Evolutionary conservation across 2,113 vertebrate genomes (phyloP), one percentile per base, ranked within the genome.

Genomic region (Jacana jacana): DNA sequence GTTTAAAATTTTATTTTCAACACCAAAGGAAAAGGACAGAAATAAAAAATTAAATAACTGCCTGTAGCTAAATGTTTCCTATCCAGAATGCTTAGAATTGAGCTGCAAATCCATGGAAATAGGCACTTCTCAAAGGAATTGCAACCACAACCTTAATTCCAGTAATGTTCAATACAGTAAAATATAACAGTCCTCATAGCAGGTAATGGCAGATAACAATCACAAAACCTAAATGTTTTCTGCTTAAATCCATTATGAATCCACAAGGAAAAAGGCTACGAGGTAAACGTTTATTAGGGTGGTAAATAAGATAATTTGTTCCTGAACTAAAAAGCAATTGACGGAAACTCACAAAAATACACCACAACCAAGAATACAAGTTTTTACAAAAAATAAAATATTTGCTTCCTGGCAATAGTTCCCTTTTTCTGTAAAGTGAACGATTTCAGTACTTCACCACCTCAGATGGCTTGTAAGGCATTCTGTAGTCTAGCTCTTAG

Each of bases 1-100:
- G 31, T 63, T 88, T 75, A 86, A 71, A 86, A 48, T 46, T 88
- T 81, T 81, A 87, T 81, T 86, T 94, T 85, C 16, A 3, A 81
- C 61, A 89, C 44, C 83, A 82, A 86, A 91, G 24, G 15, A 82
- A 95, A 85, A 86, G 19, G 44, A 61, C 76, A 68, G 30, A 81
- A 93, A 88, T 84, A 81, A 96, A 93, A 94, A 87, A 57, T 60
- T 81, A 72, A 95, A 23, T 69, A 61, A 63, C 19, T 46, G 65
- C 83, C 92, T 87, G 42, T 31, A 94, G 83, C 77, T 75, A 93
- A 86, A 89, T 72, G 25, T 42, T 79, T 96, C 69, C 55, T 69
- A 57, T 51, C n/a, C n/a, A 42, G 37, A 66, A 46, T 30, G 23
- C 73, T 91, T 48, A 65, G 13, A 68, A 76, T 5, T 44, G 28